phyloP scores from a whole-genome alignment of 1,140 invertebrate genomes.

The Platorchestia sp. region DNA sequence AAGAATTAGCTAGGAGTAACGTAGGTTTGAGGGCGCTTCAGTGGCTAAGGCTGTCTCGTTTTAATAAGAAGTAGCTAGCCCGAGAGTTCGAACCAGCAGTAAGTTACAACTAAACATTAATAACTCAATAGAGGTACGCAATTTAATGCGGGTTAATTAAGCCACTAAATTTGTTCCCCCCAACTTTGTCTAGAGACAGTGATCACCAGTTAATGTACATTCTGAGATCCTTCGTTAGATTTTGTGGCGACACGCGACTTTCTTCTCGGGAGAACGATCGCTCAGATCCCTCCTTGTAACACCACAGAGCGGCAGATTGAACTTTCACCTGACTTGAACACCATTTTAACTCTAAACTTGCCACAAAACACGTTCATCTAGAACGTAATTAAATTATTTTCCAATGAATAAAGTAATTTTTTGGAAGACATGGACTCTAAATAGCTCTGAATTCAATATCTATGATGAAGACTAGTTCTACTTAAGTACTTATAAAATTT shows the following conservation, averaged over 20 bases:
- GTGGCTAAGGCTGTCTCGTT: too few relatives aligned
- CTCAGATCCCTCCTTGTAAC: not conserved
- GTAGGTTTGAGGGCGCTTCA: too few relatives aligned
- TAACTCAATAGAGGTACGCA: not conserved
- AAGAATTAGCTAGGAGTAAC: too few relatives aligned
- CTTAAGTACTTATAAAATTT: not conserved
- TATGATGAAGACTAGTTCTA: not conserved
- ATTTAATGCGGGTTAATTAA: not conserved
- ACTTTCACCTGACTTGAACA: not conserved
- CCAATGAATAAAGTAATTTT: not conserved
- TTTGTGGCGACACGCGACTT: not conserved
- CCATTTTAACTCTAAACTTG: too few relatives aligned
- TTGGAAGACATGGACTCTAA: not conserved
- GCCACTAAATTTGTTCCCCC: not conserved
- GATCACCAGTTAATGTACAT: not conserved
- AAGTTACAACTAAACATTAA: too few relatives aligned
- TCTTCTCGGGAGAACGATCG: not conserved
- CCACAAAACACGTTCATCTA: too few relatives aligned
- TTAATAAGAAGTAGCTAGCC: too few relatives aligned
- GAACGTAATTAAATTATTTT: not conserved
- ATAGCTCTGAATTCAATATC: not conserved
- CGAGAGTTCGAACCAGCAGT: too few relatives aligned
- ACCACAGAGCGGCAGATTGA: not conserved
- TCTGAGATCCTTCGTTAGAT: not conserved
- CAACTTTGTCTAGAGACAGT: not conserved